Evolutionary conservation across 2,113 vertebrate species (phyloP).

Genomic region (Brienomyrus longianalis): DNA sequence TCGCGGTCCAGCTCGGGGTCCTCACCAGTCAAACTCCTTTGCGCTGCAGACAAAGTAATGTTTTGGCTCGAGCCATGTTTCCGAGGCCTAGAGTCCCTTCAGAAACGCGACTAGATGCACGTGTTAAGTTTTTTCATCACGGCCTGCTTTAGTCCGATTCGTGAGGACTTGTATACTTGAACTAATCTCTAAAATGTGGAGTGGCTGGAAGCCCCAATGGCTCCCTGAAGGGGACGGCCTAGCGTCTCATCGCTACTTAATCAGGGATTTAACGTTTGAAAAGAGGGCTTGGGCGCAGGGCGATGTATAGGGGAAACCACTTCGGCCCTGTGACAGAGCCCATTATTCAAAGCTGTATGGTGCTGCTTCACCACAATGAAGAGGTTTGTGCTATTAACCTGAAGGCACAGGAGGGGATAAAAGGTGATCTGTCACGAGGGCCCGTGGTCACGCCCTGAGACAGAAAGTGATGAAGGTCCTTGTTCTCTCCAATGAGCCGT

Average conservation of each 20-base stretch:
- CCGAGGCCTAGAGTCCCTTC: background rate
- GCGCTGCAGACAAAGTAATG: background rate
- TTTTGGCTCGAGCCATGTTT: background rate
- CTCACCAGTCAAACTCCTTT: background rate
- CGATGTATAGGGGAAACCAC: background rate
- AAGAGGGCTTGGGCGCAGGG: background rate
- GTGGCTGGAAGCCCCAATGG: background rate
- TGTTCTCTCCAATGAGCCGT: constrained; percentile 57
- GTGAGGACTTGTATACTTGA: background rate
- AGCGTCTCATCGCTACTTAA: background rate
- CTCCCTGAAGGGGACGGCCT: background rate
- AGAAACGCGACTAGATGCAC: background rate
- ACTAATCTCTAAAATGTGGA: background rate
- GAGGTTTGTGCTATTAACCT: constrained; percentile 10
- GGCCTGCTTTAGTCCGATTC: background rate
- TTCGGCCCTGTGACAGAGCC: background rate
- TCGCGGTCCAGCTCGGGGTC: background rate
- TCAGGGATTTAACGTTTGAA: background rate
- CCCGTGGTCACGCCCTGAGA: background rate
- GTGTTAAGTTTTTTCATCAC: background rate
- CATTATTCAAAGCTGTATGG: constrained; percentile 7
- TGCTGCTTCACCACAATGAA: background rate
- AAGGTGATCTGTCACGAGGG: constrained; percentile 15
- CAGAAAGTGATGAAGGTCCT: constrained; percentile 6
- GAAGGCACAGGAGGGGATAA: background rate